A percentile compares a stretch with the other conserved stretches of the same genome.
Conservation (phyloP, 2,113 vertebrate genomes). For the Gymnobelideus leadbeateri region DNA sequence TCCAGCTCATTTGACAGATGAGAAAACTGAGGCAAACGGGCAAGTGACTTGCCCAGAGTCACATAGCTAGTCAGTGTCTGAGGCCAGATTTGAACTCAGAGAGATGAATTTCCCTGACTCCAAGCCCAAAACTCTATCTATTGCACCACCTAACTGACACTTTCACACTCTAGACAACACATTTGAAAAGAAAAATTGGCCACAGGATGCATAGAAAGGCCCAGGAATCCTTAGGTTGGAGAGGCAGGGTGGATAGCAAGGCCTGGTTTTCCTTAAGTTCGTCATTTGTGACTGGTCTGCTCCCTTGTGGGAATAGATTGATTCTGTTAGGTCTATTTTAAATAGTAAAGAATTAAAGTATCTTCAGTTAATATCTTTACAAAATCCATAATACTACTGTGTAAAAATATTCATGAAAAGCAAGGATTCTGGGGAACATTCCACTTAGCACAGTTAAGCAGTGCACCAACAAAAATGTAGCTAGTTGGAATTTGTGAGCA, state of each 20-base stretch:
- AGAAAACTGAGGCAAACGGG: no score
- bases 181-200: not conserved
- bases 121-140: no score
- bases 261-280: not conserved
- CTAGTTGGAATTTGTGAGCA: not conserved
- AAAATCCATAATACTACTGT: not conserved
- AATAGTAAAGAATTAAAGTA: not conserved
- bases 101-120: no score
- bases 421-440: not conserved
- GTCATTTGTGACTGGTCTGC: not conserved
- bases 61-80: no score
- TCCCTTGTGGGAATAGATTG: not conserved
- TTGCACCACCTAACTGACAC: no score
- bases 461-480: not conserved
- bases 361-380: not conserved
- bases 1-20: no score
- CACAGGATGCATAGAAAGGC: not conserved
- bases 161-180: not conserved
- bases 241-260: not conserved
- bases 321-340: not conserved
- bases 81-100: no score
- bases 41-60: no score
- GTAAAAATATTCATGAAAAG: not conserved
- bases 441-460: not conserved
- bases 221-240: not conserved